A percentile compares a stretch with the other conserved stretches of the same genome.
phyloP scores from a whole-genome alignment of 2,888 invertebrate species.

The Acrobasis repandana region DNA sequence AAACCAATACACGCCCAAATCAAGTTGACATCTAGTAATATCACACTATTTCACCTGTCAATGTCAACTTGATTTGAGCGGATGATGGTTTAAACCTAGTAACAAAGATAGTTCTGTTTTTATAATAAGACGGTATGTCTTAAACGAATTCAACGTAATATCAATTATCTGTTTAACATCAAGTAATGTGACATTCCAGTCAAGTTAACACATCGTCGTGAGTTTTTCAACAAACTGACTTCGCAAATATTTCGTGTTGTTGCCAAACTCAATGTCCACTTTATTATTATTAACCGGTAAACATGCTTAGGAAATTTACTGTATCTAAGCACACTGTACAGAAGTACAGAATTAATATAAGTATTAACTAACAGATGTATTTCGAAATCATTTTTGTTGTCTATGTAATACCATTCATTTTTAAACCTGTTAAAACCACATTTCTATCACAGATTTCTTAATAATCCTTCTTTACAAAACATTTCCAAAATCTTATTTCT shows the following conservation, averaged over 20 bases:
- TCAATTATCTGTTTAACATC: slow-evolving; percentile 37
- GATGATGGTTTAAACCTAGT: too few relatives aligned
- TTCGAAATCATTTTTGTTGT: too few relatives aligned
- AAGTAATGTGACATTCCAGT: slow-evolving; percentile 58
- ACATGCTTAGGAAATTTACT: background rate
- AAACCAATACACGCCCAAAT: too few relatives aligned
- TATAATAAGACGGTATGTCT: background rate
- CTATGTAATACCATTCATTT: too few relatives aligned
- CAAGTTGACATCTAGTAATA: background rate
- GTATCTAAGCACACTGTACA: background rate
- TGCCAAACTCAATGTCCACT: slow-evolving; percentile 41
- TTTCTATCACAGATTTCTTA: too few relatives aligned
- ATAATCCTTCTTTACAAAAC: too few relatives aligned
- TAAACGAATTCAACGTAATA: slow-evolving; percentile 9
- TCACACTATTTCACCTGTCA: too few relatives aligned
- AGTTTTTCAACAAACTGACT: slow-evolving; percentile 62
- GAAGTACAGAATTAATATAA: background rate
- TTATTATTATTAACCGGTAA: slow-evolving; percentile 27
- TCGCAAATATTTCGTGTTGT: slow-evolving; percentile 57
- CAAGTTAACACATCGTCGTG: slow-evolving; percentile 60
- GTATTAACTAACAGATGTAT: too few relatives aligned
- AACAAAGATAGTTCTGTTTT: too few relatives aligned
- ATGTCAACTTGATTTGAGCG: too few relatives aligned
- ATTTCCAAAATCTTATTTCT: too few relatives aligned
- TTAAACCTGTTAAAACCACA: too few relatives aligned